Base-by-base conservation (phyloP, 2,113 vertebrate species). In the Mohoua ochrocephala region DNA sequence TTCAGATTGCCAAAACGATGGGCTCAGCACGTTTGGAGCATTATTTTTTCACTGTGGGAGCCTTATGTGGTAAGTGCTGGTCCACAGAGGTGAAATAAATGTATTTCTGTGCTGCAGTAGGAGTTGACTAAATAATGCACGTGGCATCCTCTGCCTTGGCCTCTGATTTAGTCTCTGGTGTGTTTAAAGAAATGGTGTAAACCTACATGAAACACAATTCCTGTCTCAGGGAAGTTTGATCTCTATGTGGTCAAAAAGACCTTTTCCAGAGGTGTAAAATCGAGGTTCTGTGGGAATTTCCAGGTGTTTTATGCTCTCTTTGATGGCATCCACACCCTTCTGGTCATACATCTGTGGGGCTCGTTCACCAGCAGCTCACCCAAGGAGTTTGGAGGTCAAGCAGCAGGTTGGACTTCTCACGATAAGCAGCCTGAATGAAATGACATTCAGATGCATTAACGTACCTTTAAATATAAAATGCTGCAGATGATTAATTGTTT, bases 311-410 rank as follows among this genome's bases (percentile, higher is more conserved):
- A 0, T 23, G 4, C 28, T 59, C 33, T 52, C 24, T 61, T 21
- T 41, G 21, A 2, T 37, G 3, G 24, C 11, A 33, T 28, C 9
- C 31, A 2, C 50, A 4, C 26, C 64, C 33, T 50, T 17, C 39
- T 84, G 49, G 10, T 35, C 44, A 0, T 2, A 0, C 19, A 11
- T 33, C 9, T 2, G 2, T 22, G 50, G 67, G 22, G 7, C 9
- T 8, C 57, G 22, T n/a, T 52, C 19, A 2, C 26, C 19, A 13
- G 1, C 60, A 22, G n/a, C 41, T 75, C 47, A 6, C 50, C 64
- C 19, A 1, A 44, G 54, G 56, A 65, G 8, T 10, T 8, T 10
- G 45, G 67, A 61, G 81, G 37, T 75, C 54, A 8, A 8, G 63
- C 64, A 82, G 35, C 1, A 3, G 24, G 5, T 81, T 59, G 56